Conservation (phyloP, 2,113 vertebrate genomes). For the Phrynosoma blainvillii region DNA sequence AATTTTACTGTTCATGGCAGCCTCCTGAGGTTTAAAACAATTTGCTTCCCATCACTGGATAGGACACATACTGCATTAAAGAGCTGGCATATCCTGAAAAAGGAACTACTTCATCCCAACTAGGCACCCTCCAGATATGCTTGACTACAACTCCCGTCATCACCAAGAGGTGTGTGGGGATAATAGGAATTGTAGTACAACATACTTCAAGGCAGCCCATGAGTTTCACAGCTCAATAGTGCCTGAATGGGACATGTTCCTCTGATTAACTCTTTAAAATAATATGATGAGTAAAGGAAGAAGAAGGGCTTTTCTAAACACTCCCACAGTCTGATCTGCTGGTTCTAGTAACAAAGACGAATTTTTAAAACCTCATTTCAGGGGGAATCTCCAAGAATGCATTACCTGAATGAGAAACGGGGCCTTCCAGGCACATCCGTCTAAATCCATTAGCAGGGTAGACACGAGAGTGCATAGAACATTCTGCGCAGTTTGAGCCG, state of each 20-base stretch:
- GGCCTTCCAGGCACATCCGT: accelerated
- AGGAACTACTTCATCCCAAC: too few relatives aligned
- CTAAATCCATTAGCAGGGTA: background rate
- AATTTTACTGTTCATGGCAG: too few relatives aligned
- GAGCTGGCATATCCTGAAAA: too few relatives aligned
- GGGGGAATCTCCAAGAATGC: background rate
- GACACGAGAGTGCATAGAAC: background rate
- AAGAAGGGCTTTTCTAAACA: background rate
- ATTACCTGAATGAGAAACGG: background rate
- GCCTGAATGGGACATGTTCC: background rate
- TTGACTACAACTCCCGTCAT: background rate
- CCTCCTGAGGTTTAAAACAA: background rate
- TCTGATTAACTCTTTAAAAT: background rate
- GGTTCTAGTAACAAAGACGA: background rate
- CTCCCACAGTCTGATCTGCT: background rate
- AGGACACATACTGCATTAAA: background rate
- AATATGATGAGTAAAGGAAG: background rate
- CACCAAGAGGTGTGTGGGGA: background rate
- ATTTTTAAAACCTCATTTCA: background rate
- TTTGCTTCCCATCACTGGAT: background rate
- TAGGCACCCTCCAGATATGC: too few relatives aligned
- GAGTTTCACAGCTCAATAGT: too few relatives aligned
- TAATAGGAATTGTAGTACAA: background rate
- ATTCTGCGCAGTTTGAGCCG: background rate
- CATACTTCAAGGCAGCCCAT: background rate